Conservation (phyloP, 2,797 vertebrate genomes). For the Bradypodion ventrale region DNA sequence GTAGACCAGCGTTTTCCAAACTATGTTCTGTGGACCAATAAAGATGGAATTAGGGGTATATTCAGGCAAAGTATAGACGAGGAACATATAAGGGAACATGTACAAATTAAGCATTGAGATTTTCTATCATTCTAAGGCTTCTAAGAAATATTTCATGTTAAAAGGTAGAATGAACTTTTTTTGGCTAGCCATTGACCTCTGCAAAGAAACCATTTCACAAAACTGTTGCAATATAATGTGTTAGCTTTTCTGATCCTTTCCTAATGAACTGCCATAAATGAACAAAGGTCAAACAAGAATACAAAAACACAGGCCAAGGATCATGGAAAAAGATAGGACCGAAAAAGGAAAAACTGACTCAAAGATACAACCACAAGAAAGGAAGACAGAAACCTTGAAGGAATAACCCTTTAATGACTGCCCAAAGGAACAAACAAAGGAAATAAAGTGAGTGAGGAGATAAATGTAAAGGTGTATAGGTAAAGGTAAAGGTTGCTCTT, state of each 20-base stretch:
- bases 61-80: not conserved
- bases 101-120: not conserved
- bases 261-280: not conserved
- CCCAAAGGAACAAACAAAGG: not conserved
- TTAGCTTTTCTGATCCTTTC: not conserved
- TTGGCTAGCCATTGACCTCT: not conserved
- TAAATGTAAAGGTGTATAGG: not conserved
- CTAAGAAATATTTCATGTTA: not conserved
- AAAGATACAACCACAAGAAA: not conserved
- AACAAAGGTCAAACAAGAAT: slow-evolving; percentile 2
- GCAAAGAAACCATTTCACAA: not conserved
- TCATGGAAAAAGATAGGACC: not conserved
- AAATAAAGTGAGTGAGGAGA: not conserved
- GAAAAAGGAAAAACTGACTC: not conserved
- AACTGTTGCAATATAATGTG: not conserved
- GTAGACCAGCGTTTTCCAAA: no score
- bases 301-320: not conserved
- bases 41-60: not conserved
- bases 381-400: not conserved
- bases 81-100: not conserved
- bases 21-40: no score
- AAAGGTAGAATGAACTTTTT: not conserved
- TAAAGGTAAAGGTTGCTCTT: no score
- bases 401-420: not conserved
- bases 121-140: not conserved